A percentile compares a stretch with the other conserved stretches of the same genome.
Evolutionary conservation across 53 echinoderm and acorn worm genomes (phyloP).

Genomic region (Temnopleurus reevesii): DNA sequence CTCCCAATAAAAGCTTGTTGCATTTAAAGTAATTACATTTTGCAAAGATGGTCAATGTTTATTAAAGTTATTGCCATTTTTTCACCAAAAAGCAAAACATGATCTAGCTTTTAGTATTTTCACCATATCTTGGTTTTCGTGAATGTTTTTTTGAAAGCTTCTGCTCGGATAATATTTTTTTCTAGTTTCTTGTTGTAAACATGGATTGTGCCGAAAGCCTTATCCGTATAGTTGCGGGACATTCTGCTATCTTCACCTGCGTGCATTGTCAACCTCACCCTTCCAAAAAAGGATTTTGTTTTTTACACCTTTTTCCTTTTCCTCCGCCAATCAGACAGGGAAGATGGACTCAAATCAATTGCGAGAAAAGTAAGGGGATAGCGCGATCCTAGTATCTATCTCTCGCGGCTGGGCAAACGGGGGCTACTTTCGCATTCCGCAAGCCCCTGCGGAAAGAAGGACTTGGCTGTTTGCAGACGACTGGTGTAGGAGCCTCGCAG

Average conservation of each 20-base stretch:
- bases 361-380: slow-evolving; percentile 23
- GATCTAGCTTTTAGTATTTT: too few relatives aligned
- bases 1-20: too few relatives aligned
- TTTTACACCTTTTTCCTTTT: neutral
- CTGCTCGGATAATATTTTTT: too few relatives aligned
- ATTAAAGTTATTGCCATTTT: too few relatives aligned
- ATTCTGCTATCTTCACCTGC: slow-evolving; percentile 31
- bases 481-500: slow-evolving; percentile 30
- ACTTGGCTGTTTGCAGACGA: slow-evolving; percentile 23
- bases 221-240: neutral
- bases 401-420: slow-evolving; percentile 38
- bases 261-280: slow-evolving; percentile 19
- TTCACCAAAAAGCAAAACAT: too few relatives aligned
- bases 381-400: slow-evolving; percentile 32
- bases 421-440: slow-evolving; percentile 22
- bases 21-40: too few relatives aligned
- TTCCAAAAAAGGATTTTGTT: neutral
- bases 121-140: too few relatives aligned
- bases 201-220: neutral
- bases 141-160: too few relatives aligned
- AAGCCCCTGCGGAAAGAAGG: slow-evolving; percentile 29
- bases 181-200: neutral
- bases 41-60: too few relatives aligned
- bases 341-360: slow-evolving; percentile 20
- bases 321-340: neutral